Base-by-base conservation (phyloP, 2,797 vertebrate genomes). In the Lepilemur septentrionalis region DNA sequence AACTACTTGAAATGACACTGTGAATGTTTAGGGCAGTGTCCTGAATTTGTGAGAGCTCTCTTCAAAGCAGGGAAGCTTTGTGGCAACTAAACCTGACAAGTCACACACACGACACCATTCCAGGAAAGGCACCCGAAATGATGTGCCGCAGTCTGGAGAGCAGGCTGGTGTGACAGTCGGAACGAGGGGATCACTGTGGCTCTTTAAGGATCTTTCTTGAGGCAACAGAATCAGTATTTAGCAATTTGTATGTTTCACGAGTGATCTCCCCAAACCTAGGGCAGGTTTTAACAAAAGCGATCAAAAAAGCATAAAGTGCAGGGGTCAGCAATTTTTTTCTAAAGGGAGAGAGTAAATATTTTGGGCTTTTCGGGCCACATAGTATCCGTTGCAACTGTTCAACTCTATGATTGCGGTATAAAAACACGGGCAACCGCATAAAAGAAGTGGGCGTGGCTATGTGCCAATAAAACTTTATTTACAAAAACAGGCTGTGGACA, bases 11-110 rank as follows among this genome's bases (percentile, higher is more conserved):
- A 80, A 88, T 14, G 35, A 73, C 30, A 46, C n/a, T 22, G n/a
- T 3, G 78, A n/a, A 78, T 61, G 61, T 52, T 65, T 69, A 25
- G 86, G 57, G 57, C 23, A 76, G 85, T n/a, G n/a, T 81, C 75
- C 32, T 38, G 70, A 35, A 35, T 92, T 80, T 38, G 85, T 57
- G 75, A 61, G 15, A 52, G 14, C 28, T 86, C 79, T 87, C 59
- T 85, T 90, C 81, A 94, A 97, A 97, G 91, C 92, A 92, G 95
- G 84, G 79, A 46, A 41, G 86, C 78, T 97, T 91, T 0, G 0
- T 78, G 86, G 78, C 11, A 93, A 79, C 88, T 84, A 70, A 96
- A 94, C 81, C 85, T 70, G 95, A 93, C 50, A 96, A 94, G 93
- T 88, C 55, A 82, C 61, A 89, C 28, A 32, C 0, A 35, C 7